These are phyloP conservation scores for Pangasius macronema DNA, from an alignment of 2,797 vertebrate species.

Conservation along the genomic window DNA sequence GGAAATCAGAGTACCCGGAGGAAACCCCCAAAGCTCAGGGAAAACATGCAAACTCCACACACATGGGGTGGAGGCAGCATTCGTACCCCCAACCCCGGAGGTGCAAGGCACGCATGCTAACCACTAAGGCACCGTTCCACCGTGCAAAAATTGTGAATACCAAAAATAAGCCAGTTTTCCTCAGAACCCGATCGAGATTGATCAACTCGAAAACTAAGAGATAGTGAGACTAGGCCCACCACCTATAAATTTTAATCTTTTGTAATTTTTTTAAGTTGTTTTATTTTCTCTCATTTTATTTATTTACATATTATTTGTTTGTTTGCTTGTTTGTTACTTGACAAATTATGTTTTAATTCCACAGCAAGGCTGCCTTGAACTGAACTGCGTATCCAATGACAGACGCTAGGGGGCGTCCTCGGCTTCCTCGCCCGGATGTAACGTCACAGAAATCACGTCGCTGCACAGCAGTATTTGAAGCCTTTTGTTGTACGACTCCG, in stretches of 20 bases:
- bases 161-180: not conserved
- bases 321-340: not conserved
- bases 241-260: too few relatives aligned
- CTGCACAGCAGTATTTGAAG: not conserved
- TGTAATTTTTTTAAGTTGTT: not conserved
- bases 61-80: too few relatives aligned
- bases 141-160: not conserved
- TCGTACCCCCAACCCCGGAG: too few relatives aligned
- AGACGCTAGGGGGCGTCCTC: conserved; percentile 4
- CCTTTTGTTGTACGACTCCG: conserved; percentile 18
- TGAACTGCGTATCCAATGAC: not conserved
- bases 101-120: too few relatives aligned
- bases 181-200: not conserved
- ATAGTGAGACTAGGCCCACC: not conserved
- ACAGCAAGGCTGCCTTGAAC: not conserved
- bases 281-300: not conserved
- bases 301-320: too few relatives aligned
- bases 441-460: not conserved
- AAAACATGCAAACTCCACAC: too few relatives aligned
- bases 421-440: not conserved
- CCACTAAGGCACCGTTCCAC: too few relatives aligned
- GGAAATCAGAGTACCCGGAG: too few relatives aligned
- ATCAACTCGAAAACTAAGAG: not conserved
- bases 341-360: too few relatives aligned
- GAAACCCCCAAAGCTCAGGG: too few relatives aligned